phyloP scores from a whole-genome alignment of 2,888 invertebrate species.

The Linhomoeus sp. region DNA sequence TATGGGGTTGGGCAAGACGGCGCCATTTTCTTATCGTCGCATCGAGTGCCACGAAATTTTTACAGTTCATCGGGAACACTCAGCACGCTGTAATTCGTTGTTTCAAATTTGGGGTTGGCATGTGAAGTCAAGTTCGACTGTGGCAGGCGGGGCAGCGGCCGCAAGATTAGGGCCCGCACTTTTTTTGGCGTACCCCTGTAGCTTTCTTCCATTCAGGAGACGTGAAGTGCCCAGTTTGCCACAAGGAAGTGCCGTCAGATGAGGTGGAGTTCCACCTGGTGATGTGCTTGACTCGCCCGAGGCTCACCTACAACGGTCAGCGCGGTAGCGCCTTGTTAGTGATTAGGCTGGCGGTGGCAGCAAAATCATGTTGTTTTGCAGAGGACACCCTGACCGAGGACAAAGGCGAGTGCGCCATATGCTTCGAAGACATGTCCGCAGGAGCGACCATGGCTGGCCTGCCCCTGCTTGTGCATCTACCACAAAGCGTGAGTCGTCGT shows the following conservation, averaged over 20 bases:
- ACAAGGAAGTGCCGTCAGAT: slow-evolving; percentile 89
- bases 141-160: too few relatives aligned
- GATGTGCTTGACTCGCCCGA: slow-evolving; percentile 96
- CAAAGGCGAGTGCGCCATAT: slow-evolving; percentile 96
- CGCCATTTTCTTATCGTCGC: too few relatives aligned
- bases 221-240: slow-evolving; percentile 96
- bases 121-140: too few relatives aligned
- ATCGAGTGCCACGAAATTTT: too few relatives aligned
- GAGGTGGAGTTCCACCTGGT: slow-evolving; percentile 98
- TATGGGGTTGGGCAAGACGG: too few relatives aligned
- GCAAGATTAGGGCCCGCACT: too few relatives aligned
- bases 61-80: too few relatives aligned
- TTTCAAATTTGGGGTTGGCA: too few relatives aligned
- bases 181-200: too few relatives aligned
- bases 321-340: slow-evolving; percentile 14
- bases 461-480: slow-evolving; percentile 97
- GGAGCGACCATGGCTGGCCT: slow-evolving; percentile 93
- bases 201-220: slow-evolving; percentile 49
- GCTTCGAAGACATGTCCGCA: slow-evolving; percentile 80
- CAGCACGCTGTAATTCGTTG: too few relatives aligned
- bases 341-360: background rate
- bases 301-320: slow-evolving; percentile 92
- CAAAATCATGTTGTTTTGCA: slow-evolving; percentile 36
- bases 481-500: slow-evolving; percentile 61
- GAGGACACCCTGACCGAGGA: slow-evolving; percentile 88